phyloP scores from a whole-genome alignment of 2,797 vertebrate species.

The Epinephelus coioides region DNA sequence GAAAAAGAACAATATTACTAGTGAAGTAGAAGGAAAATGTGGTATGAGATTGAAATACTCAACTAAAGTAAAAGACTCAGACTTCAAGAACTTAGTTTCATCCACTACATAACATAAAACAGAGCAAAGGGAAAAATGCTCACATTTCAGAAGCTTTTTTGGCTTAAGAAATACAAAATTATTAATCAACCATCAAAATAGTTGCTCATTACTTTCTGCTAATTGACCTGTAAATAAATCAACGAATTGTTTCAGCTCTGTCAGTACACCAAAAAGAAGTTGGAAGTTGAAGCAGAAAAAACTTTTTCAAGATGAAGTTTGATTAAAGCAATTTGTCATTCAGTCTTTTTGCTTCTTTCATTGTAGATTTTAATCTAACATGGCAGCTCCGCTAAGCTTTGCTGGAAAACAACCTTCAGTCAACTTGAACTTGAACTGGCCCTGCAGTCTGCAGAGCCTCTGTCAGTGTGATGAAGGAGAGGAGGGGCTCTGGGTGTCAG shows the following conservation, averaged over 20 bases:
- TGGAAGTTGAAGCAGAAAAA: neutral
- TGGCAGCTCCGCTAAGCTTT: neutral
- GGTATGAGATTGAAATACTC: too few species aligned
- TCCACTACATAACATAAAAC: too few species aligned
- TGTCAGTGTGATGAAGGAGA: constrained; percentile 13
- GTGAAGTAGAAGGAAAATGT: too few species aligned
- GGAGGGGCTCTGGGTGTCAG: constrained; percentile 27
- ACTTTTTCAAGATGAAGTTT: neutral
- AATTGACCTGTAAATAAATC: too few species aligned
- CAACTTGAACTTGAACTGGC: constrained; percentile 42
- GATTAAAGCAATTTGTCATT: neutral
- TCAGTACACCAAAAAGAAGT: neutral
- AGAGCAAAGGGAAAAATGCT: neutral
- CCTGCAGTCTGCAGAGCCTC: constrained; percentile 10
- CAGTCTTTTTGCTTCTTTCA: neutral
- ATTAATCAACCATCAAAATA: neutral
- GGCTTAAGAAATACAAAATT: neutral
- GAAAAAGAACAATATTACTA: too few species aligned
- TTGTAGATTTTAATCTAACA: neutral
- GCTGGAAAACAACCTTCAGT: constrained; percentile 13
- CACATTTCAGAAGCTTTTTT: neutral
- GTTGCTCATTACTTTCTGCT: neutral
- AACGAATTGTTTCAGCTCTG: neutral
- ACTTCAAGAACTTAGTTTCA: too few species aligned
- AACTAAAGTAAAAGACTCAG: too few species aligned